Evolutionary conservation across 2,888 invertebrate genomes (phyloP).

Genomic region (Callimorpha dominula): DNA sequence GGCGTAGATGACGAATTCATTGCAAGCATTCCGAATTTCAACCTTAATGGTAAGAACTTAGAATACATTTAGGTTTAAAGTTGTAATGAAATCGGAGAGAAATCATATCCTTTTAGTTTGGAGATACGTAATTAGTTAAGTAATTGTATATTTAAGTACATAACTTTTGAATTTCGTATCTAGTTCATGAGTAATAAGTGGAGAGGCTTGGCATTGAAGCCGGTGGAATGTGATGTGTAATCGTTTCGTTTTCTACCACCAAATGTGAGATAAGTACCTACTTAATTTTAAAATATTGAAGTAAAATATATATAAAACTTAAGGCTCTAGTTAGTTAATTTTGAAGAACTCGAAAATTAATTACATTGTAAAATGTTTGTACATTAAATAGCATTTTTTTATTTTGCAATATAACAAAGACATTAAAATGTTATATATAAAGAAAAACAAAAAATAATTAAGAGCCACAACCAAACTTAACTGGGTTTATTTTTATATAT

Average conservation of each 20-base stretch:
- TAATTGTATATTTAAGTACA: constrained; percentile 20
- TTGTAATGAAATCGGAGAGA: constrained; percentile 27
- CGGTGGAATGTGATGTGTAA: constrained; percentile 2
- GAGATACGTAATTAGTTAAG: constrained; percentile 26
- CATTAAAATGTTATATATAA: too few species aligned
- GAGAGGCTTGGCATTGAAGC: background rate
- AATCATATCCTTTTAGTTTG: constrained; percentile 35
- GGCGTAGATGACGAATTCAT: constrained; percentile 21
- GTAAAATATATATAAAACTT: too few species aligned
- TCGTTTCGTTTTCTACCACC: background rate
- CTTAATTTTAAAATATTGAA: background rate
- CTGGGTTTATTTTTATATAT: too few species aligned
- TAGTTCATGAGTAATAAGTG: constrained; percentile 10
- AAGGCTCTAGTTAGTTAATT: too few species aligned
- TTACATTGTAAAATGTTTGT: too few species aligned
- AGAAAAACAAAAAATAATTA: too few species aligned
- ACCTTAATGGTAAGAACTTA: background rate
- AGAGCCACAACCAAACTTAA: too few species aligned
- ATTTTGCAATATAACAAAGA: too few species aligned
- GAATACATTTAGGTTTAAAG: background rate
- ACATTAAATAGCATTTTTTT: too few species aligned
- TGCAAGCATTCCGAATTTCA: constrained; percentile 6
- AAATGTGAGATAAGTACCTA: background rate
- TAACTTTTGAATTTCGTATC: constrained; percentile 16
- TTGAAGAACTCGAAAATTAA: too few species aligned